Base-by-base conservation (phyloP, 1,140 invertebrate genomes). In the Mya arenaria region DNA sequence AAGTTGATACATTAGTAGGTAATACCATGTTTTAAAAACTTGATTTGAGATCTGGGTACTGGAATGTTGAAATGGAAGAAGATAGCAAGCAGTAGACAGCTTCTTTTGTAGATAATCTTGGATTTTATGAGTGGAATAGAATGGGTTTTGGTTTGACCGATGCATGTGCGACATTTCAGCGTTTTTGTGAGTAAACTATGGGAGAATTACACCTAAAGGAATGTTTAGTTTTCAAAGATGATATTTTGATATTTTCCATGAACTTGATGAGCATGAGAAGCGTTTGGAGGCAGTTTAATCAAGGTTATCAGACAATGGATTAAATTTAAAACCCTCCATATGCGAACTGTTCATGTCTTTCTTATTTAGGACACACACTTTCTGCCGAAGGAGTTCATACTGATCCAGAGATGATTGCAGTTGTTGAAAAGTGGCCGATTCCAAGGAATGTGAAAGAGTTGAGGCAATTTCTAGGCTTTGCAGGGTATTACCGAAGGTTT, bases 81-180 rank as follows among this genome's bases (percentile, higher is more conserved):
- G 72, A 74, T 34, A 37, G n/a, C 30, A 60, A 39, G 44, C 65
- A 91, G 52, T 90, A 92, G 66, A 93, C 93, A 1, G 84, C 86
- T 15, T 87, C 85, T 74, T 52, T 39, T 19, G 80, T 62, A 30
- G 63, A 25, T 6, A 77, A 36, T 63, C 34, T 71, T 1, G 75
- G 72, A 10, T 62, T 74, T 37, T 60, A 36, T 74, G 72, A 74
- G 55, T 60, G 25, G 30, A 74, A 74, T 36, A 25, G 72, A 23
- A 58, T 60, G 28, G 55, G 72, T 37, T 74, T 74, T 60, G 72
- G 52, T 25, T 25, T 74, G 4, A 58, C 52, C 34, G 37, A 58
- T 25, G 52, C 39, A 5, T 36, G 55, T 60, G 30, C 17, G 10
- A 74, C 56, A 15, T 74, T 62, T 41, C 72, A 74, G 30, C 15